Conservation (phyloP, 2,888 invertebrate genomes). For the Cataglyphis livida region DNA sequence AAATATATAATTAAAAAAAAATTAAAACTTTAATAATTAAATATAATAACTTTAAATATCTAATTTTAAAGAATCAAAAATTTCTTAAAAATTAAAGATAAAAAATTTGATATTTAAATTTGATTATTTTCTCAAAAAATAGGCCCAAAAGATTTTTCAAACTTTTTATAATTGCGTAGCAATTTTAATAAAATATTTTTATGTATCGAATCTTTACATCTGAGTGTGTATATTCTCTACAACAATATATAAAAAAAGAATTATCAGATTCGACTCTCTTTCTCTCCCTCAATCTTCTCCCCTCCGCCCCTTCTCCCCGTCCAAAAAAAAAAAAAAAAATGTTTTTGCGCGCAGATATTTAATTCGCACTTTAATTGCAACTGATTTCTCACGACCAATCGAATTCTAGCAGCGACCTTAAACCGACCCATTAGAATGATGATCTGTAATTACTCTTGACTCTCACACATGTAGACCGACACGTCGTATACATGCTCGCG, state of each 20-base stretch:
- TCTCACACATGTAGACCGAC: conserved; percentile 33
- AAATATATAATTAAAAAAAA: too few relatives aligned
- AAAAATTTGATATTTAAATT: too few relatives aligned
- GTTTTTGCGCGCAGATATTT: background rate
- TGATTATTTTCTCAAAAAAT: too few relatives aligned
- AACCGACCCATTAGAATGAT: conserved; percentile 48
- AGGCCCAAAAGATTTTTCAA: too few relatives aligned
- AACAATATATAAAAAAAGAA: background rate
- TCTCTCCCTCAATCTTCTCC: too few relatives aligned
- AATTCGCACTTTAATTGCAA: conserved; percentile 23
- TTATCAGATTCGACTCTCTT: background rate
- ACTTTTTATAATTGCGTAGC: background rate
- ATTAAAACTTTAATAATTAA: too few relatives aligned
- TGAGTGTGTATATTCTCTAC: too few relatives aligned
- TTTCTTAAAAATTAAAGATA: too few relatives aligned
- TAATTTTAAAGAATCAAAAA: too few relatives aligned
- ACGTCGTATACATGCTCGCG: conserved; percentile 31
- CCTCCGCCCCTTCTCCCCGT: too few relatives aligned
- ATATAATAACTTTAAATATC: too few relatives aligned
- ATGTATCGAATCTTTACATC: background rate
- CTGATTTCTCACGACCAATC: conserved; percentile 41
- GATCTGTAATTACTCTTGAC: conserved; percentile 53
- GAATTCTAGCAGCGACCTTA: conserved; percentile 50
- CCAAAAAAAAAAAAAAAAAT: background rate
- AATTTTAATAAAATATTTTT: background rate